These are phyloP conservation scores for Drosophila mettleri DNA, from an alignment of 2,888 invertebrate genomes.

Conservation along the genomic window DNA sequence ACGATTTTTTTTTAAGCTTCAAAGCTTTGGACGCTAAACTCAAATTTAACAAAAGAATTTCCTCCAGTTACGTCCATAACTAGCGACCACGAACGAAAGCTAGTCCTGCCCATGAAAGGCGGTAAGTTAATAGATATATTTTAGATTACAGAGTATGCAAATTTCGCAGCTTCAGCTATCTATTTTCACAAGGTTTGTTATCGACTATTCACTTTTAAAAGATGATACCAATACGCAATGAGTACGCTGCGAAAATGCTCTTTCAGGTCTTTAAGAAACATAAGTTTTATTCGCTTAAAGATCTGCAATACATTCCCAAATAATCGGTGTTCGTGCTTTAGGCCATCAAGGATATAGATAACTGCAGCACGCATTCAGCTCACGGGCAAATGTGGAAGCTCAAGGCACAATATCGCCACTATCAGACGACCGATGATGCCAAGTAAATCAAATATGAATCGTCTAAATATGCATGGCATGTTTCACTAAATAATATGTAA, in stretches of 20 bases:
- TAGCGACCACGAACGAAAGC: too few species aligned
- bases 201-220: too few species aligned
- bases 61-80: too few species aligned
- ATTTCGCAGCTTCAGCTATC: too few species aligned
- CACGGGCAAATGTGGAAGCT: conserved; percentile 38
- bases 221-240: conserved; percentile 6
- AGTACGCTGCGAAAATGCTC: conserved; percentile 26
- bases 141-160: too few species aligned
- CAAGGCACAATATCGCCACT: conserved; percentile 37
- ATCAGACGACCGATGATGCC: not conserved
- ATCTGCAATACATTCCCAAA: conserved; percentile 28
- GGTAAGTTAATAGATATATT: too few species aligned
- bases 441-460: conserved; percentile 6
- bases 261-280: conserved; percentile 37
- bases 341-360: conserved; percentile 28
- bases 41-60: too few species aligned
- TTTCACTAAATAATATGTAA: conserved; percentile 15
- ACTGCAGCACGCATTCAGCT: conserved; percentile 17
- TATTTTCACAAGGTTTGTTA: too few species aligned
- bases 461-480: conserved; percentile 8
- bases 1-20: too few species aligned
- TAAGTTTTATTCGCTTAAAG: conserved; percentile 31
- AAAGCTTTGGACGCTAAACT: too few species aligned
- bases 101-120: too few species aligned
- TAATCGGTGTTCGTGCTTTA: conserved; percentile 28